Evolutionary conservation across 2,113 vertebrate species (phyloP).

Genomic region (Sylvilagus bachmani): DNA sequence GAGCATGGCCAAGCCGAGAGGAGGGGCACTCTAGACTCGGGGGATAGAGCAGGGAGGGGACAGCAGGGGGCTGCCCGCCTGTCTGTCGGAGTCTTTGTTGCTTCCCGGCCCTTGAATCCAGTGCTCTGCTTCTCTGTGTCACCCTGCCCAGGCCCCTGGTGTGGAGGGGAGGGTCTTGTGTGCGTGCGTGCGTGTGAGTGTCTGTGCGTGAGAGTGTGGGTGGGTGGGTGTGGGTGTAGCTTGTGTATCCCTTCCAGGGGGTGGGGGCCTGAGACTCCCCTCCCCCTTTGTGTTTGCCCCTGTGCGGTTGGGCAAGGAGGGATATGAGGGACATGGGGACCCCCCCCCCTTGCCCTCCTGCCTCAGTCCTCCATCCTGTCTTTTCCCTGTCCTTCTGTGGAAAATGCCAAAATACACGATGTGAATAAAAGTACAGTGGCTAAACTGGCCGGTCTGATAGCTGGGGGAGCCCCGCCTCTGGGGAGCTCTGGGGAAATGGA

Average conservation of each 20-base stretch:
- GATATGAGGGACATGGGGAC: slow-evolving; percentile 64
- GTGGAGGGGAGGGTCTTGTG: slow-evolving; percentile 31
- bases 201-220: too few relatives aligned
- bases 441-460: slow-evolving; percentile 10
- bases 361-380: slow-evolving; percentile 48
- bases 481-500: background rate
- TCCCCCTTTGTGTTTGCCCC: slow-evolving; percentile 62
- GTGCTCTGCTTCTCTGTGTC: slow-evolving; percentile 82
- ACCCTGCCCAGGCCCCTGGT: slow-evolving; percentile 60
- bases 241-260: slow-evolving; percentile 70
- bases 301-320: slow-evolving; percentile 59
- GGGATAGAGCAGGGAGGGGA: slow-evolving; percentile 42
- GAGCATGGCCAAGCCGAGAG: slow-evolving; percentile 60
- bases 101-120: slow-evolving; percentile 64
- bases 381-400: slow-evolving; percentile 71
- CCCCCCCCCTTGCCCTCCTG: slow-evolving; percentile 25
- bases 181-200: slow-evolving; percentile 6
- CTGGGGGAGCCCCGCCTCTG: background rate
- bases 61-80: slow-evolving; percentile 66
- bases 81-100: slow-evolving; percentile 69
- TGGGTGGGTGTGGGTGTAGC: slow-evolving; percentile 69
- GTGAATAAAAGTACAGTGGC: slow-evolving; percentile 81
- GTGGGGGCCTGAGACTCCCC: slow-evolving; percentile 56
- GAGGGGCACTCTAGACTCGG: slow-evolving; percentile 75
- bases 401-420: slow-evolving; percentile 84